Conservation (phyloP, 2,113 vertebrate genomes). For the Pseudorhombus dupliciocellatus region DNA sequence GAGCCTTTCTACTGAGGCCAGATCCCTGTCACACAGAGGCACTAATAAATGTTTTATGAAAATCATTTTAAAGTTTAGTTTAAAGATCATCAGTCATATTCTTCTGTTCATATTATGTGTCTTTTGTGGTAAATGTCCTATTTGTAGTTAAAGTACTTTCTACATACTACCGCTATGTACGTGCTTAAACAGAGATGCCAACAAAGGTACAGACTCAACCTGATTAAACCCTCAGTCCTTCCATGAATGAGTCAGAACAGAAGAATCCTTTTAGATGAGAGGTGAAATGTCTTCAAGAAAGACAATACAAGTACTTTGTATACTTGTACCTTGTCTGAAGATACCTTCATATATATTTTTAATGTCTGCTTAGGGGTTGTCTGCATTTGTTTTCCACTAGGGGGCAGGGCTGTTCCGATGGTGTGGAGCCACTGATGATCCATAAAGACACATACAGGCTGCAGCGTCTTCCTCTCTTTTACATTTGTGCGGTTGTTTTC, state of each 20-base stretch:
- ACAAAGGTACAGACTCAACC: no score
- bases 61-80: no score
- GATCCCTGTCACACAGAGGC: neutral
- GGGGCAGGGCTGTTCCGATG: conserved; percentile 29
- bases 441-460: neutral
- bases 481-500: conserved; percentile 10
- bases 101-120: no score
- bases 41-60: neutral
- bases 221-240: no score
- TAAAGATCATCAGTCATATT: no score
- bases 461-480: neutral
- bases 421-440: neutral
- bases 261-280: no score
- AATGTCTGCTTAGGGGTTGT: neutral
- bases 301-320: neutral
- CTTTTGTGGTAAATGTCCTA: no score
- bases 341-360: no score
- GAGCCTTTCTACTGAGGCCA: conserved; percentile 23
- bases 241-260: no score
- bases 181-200: no score
- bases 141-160: no score
- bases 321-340: neutral
- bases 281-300: neutral
- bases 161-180: no score
- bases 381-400: conserved; percentile 31